Evolutionary conservation across 2,888 invertebrate genomes (phyloP).

Genomic region (Hydriomena furcata): DNA sequence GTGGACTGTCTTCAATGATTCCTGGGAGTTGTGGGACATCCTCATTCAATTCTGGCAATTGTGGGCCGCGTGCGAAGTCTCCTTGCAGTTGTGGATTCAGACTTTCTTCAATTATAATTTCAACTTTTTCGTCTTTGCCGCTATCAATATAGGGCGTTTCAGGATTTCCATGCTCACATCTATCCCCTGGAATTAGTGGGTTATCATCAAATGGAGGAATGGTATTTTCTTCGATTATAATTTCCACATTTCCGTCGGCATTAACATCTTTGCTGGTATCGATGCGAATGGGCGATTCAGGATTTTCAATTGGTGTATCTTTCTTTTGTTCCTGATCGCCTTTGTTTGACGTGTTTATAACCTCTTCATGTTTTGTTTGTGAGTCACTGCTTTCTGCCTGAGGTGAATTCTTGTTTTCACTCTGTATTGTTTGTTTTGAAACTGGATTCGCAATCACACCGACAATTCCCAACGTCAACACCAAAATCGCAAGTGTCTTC

Average conservation of each 20-base stretch:
- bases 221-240: conserved; percentile 55
- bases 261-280: conserved; percentile 30
- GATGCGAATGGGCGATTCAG: conserved; percentile 25
- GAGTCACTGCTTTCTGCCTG: conserved; percentile 45
- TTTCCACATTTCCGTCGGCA: conserved; percentile 42
- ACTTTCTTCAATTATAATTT: conserved; percentile 57
- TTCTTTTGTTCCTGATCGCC: conserved; percentile 47
- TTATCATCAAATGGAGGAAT: conserved; percentile 17
- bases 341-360: conserved; percentile 41
- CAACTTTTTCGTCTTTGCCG: conserved; percentile 42
- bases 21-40: not conserved
- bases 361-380: conserved; percentile 46
- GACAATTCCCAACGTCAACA: conserved; percentile 52
- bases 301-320: conserved; percentile 38
- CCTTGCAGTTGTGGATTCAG: conserved; percentile 21
- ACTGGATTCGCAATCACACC: conserved; percentile 50
- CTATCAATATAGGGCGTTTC: conserved; percentile 20
- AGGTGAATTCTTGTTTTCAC: conserved; percentile 42
- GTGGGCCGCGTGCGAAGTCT: not conserved
- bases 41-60: not conserved
- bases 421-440: conserved; percentile 45
- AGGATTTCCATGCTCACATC: conserved; percentile 35
- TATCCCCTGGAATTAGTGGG: conserved; percentile 26
- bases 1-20: not conserved
- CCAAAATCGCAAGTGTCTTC: conserved; percentile 49